Conservation (phyloP, 2,888 invertebrate species). For the Schrankia costaestrigalis region DNA sequence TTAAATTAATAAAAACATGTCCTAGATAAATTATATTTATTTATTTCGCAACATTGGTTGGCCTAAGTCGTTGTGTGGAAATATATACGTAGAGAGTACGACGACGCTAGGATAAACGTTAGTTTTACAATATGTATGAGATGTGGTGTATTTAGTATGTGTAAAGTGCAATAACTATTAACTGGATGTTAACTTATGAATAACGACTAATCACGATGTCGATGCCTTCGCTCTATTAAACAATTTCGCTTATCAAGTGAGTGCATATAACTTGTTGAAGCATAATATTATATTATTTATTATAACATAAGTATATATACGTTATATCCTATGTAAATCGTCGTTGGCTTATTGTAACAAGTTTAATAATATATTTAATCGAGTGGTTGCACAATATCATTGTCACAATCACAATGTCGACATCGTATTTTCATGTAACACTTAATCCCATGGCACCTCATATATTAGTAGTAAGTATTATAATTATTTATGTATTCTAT, state of each 20-base stretch:
- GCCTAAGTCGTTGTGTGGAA: slow-evolving; percentile 20
- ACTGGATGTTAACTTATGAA: slow-evolving; percentile 62
- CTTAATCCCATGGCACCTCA: slow-evolving; percentile 50
- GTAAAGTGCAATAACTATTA: slow-evolving; percentile 64
- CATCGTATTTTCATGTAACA: slow-evolving; percentile 34
- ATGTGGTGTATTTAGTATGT: slow-evolving; percentile 48
- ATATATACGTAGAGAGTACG: slow-evolving; percentile 11
- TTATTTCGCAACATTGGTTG: slow-evolving; percentile 45
- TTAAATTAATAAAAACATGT: slow-evolving; percentile 57
- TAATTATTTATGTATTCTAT: slow-evolving; percentile 47
- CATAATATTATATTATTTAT: slow-evolving; percentile 68
- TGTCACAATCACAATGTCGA: slow-evolving; percentile 33
- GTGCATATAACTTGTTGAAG: slow-evolving; percentile 68
- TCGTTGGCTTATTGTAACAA: slow-evolving; percentile 64
- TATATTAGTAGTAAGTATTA: slow-evolving; percentile 63
- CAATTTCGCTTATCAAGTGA: slow-evolving; percentile 55
- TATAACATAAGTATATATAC: slow-evolving; percentile 39
- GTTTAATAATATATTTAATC: slow-evolving; percentile 35
- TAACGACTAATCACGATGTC: slow-evolving; percentile 47
- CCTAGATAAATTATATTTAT: slow-evolving; percentile 65
- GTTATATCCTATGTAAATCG: slow-evolving; percentile 50
- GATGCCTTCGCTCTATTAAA: slow-evolving; percentile 57
- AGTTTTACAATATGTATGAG: slow-evolving; percentile 38
- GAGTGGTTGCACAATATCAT: slow-evolving; percentile 27
- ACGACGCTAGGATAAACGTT: slow-evolving; percentile 33